Conservation (phyloP, 2,888 invertebrate species). For the Marronus borbonicus region DNA sequence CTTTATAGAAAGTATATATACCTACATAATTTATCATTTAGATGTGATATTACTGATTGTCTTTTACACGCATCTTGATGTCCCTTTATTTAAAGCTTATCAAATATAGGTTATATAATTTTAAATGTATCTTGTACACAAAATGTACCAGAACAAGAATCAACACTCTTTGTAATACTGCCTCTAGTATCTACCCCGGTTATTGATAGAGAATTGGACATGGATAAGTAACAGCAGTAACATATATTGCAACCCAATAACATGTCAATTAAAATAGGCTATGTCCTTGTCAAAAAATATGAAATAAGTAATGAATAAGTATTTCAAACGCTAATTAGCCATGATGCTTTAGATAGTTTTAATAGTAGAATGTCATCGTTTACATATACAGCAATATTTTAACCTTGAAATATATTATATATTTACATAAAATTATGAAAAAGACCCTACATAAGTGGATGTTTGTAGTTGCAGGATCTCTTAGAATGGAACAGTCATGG, state of each 20-base stretch:
- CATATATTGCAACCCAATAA: no score
- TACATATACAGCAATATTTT: not conserved
- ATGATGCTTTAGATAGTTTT: not conserved
- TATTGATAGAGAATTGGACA: no score
- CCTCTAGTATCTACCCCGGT: no score
- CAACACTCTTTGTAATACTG: not conserved
- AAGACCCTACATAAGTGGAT: not conserved
- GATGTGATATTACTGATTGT: not conserved
- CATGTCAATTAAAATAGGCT: not conserved
- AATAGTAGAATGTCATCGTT: not conserved
- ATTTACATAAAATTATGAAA: not conserved
- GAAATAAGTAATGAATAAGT: not conserved
- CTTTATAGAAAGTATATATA: not conserved
- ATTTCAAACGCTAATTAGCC: not conserved
- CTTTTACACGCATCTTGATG: not conserved
- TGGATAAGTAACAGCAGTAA: no score
- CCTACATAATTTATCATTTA: not conserved
- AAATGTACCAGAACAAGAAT: not conserved
- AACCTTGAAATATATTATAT: conserved; percentile 19
- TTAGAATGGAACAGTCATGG: conserved; percentile 71
- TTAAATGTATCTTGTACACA: not conserved
- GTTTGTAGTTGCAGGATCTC: conserved; percentile 42
- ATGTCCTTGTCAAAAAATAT: conserved; percentile 7
- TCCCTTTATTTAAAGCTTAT: conserved; percentile 24
- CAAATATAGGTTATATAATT: conserved; percentile 44